Conservation (phyloP, 2,888 invertebrate species). For the Limnephilus auricula region DNA sequence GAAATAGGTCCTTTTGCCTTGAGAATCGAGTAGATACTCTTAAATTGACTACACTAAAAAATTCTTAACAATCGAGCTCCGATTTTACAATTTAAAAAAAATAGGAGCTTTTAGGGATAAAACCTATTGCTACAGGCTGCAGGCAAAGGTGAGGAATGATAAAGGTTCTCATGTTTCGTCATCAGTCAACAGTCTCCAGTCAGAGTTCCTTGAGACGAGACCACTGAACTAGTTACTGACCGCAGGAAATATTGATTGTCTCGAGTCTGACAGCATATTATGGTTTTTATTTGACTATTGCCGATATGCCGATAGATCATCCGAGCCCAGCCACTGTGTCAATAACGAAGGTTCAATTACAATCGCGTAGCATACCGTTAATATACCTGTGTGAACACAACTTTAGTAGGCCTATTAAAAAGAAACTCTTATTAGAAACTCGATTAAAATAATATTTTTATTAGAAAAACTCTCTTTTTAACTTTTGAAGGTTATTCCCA, state of each 20-base stretch:
- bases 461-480: no score
- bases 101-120: no score
- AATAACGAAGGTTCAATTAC: neutral
- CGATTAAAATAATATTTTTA: no score
- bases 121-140: neutral
- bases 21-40: no score
- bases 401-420: neutral
- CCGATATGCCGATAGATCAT: neutral
- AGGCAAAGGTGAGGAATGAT: no score
- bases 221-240: slow-evolving; percentile 10
- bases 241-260: neutral
- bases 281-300: neutral
- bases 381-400: neutral
- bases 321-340: neutral
- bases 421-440: neutral
- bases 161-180: neutral
- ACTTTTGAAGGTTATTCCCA: no score
- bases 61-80: no score
- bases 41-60: no score
- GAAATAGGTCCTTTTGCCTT: no score
- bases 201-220: neutral
- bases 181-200: neutral
- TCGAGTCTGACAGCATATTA: neutral
- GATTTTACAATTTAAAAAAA: no score
- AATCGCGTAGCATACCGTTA: neutral